phyloP scores from a whole-genome alignment of 2,797 vertebrate genomes.

The Sparus aurata region DNA sequence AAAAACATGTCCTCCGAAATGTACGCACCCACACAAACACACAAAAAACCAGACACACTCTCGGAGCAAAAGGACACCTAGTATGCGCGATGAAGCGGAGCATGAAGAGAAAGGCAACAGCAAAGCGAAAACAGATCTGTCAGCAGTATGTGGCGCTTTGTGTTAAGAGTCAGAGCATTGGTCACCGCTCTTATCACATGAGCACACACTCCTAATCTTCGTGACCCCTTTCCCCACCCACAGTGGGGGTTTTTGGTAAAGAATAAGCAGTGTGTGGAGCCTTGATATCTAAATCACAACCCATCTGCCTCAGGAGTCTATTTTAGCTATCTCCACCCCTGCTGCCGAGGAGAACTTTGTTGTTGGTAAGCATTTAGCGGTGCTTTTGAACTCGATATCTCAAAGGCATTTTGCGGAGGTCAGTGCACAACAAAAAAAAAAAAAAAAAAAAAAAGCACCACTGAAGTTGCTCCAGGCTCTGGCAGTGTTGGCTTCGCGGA shows the following conservation, averaged over 20 bases:
- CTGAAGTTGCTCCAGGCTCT: constrained; percentile 37
- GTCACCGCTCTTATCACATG: constrained; percentile 56
- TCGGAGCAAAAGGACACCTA: constrained; percentile 14
- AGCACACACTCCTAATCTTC: constrained; percentile 57
- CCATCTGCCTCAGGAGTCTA: constrained; percentile 34
- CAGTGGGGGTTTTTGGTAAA: constrained; percentile 16
- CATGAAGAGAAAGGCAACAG: neutral
- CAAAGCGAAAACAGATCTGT: constrained; percentile 14
- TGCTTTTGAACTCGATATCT: constrained; percentile 50
- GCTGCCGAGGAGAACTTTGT: constrained; percentile 39
- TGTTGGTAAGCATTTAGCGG: constrained; percentile 50
- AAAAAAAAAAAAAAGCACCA: constrained; percentile 9
- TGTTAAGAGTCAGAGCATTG: constrained; percentile 30
- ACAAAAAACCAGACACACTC: neutral
- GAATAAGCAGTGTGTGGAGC: constrained; percentile 14
- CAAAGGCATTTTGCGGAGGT: constrained; percentile 40
- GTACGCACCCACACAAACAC: constrained; percentile 6
- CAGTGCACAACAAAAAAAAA: constrained; percentile 17
- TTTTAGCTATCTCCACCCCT: constrained; percentile 35
- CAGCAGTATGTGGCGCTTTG: constrained; percentile 21
- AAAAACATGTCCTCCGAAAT: neutral
- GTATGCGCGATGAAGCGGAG: constrained; percentile 2
- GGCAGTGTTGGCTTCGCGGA: constrained; percentile 28
- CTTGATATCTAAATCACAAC: constrained; percentile 54
- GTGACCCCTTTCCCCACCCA: constrained; percentile 2